These are phyloP conservation scores for Callimico goeldii DNA, from an alignment of 2,797 vertebrate species.

Conservation along the genomic window DNA sequence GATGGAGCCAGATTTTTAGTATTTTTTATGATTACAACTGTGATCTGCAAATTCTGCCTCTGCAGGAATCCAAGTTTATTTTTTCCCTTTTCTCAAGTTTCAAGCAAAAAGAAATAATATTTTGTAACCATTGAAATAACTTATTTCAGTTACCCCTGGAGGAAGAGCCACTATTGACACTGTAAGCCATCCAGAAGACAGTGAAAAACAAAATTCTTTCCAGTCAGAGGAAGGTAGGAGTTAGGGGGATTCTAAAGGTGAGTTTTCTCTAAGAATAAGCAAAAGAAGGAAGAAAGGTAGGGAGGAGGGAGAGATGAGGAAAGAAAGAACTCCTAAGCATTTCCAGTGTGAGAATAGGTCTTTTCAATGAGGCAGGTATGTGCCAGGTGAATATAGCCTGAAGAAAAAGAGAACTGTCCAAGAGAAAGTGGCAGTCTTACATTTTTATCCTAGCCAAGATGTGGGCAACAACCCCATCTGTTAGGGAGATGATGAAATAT, in stretches of 20 bases:
- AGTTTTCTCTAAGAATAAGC: constrained; percentile 20
- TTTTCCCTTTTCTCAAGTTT: not conserved
- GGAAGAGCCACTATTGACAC: not conserved
- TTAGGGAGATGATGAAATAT: constrained; percentile 67
- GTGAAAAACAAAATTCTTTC: not conserved
- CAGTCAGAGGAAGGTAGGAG: not conserved
- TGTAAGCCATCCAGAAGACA: not conserved
- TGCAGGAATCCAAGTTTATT: constrained; percentile 11
- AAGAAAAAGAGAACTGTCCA: constrained; percentile 23
- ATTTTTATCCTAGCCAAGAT: constrained; percentile 34
- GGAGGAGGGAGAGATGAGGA: fast-evolving
- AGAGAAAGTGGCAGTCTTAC: not conserved
- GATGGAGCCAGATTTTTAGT: not conserved
- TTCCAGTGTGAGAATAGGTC: not conserved
- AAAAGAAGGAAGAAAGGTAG: fast-evolving
- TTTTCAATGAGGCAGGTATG: not conserved
- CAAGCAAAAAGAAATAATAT: not conserved
- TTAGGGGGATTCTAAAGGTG: not conserved
- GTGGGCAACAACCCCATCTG: constrained; percentile 38
- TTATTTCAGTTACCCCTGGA: not conserved
- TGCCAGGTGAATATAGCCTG: not conserved
- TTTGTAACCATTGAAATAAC: not conserved
- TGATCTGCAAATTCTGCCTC: not conserved
- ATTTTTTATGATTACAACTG: not conserved
- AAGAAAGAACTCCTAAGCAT: not conserved